phyloP scores from a whole-genome alignment of 2,888 invertebrate species.

The Ochropleura plecta region DNA sequence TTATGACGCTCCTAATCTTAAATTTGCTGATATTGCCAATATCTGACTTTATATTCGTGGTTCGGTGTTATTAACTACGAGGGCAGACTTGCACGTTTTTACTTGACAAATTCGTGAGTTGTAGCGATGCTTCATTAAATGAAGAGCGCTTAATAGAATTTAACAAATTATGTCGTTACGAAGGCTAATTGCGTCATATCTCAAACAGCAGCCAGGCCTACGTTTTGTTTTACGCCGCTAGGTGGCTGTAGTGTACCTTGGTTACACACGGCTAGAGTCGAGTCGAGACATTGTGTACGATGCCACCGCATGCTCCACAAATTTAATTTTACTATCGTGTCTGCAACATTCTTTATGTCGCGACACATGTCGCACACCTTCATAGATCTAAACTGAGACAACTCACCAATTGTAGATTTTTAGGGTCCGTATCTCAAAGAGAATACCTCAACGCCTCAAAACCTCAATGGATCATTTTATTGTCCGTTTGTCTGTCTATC shows the following conservation, averaged over 20 bases:
- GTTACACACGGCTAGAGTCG: conserved; percentile 23
- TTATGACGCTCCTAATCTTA: conserved; percentile 66
- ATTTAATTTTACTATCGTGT: conserved; percentile 61
- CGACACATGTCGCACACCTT: conserved; percentile 29
- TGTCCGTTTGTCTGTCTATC: too few relatives aligned
- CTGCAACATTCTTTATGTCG: conserved; percentile 54
- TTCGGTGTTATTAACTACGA: conserved; percentile 39
- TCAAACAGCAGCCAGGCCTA: conserved; percentile 47
- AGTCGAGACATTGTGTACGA: conserved; percentile 52
- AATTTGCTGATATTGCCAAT: conserved; percentile 67
- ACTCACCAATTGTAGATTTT: too few relatives aligned
- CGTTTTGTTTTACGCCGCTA: conserved; percentile 45
- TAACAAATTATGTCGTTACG: conserved; percentile 64
- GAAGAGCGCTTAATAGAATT: conserved; percentile 60
- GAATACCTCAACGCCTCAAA: too few relatives aligned
- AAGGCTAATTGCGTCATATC: conserved; percentile 62
- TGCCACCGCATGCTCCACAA: conserved; percentile 47
- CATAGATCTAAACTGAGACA: too few relatives aligned
- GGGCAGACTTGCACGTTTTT: conserved; percentile 24
- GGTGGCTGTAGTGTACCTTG: conserved; percentile 57
- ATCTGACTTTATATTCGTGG: conserved; percentile 57
- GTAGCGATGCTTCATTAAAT: conserved; percentile 58
- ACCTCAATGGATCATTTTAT: too few relatives aligned
- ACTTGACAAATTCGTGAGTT: conserved; percentile 49
- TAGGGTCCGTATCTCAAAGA: too few relatives aligned